Conservation (phyloP, 2,888 invertebrate species). For the Brachypalpus laphriformis region DNA sequence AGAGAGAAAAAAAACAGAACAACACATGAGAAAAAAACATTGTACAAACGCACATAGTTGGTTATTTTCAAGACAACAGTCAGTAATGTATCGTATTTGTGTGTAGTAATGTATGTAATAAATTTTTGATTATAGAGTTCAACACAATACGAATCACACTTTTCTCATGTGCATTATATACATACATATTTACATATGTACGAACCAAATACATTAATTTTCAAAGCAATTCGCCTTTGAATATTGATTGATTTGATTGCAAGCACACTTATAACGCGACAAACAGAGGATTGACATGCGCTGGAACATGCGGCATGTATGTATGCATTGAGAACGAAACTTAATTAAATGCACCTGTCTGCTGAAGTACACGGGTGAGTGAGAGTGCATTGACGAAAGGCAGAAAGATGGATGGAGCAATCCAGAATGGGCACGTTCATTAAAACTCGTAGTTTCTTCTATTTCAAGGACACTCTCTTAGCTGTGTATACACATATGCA, state of each 20-base stretch:
- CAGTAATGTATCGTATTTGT: background rate
- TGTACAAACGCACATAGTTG: slow-evolving; percentile 8
- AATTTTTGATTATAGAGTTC: background rate
- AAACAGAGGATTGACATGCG: background rate
- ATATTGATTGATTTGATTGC: background rate
- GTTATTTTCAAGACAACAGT: background rate
- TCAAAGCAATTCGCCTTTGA: background rate
- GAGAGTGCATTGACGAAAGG: background rate
- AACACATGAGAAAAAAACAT: slow-evolving; percentile 47
- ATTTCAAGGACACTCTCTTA: background rate
- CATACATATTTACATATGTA: background rate
- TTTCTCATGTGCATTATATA: background rate
- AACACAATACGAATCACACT: background rate
- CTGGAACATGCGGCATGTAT: background rate
- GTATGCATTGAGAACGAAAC: background rate
- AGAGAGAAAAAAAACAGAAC: slow-evolving; percentile 34
- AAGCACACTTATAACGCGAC: background rate
- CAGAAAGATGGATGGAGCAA: background rate
- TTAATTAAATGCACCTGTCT: background rate
- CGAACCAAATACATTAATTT: background rate
- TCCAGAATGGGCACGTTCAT: background rate
- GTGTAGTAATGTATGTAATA: background rate
- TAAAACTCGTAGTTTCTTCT: background rate
- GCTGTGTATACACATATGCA: background rate
- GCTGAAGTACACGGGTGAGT: background rate